Evolutionary conservation across 2,797 vertebrate genomes (phyloP), one percentile per base, ranked within the genome.

Genomic region (Dipus sagitta): DNA sequence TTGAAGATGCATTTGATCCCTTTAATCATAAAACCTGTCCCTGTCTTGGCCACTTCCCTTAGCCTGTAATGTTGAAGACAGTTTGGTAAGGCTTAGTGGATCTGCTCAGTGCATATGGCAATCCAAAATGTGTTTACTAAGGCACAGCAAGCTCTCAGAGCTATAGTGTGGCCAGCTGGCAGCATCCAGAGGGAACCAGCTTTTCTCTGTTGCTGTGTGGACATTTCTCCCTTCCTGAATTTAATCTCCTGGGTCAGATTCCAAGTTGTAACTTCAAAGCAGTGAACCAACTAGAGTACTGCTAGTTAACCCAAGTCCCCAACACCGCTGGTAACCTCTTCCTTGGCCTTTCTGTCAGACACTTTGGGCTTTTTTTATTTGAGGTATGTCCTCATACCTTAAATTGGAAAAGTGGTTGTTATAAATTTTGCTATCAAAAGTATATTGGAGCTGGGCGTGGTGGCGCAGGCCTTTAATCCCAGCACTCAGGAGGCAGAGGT

Each of bases 211-310:
- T 94, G 85, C 64, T 79, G 20, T 30, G 17, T 83, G 68, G 86
- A 91, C 24, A 75, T 86, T 64, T 86, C 80, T 96, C 20, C 62
- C 52, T 94, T 84, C 65, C 83, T 83, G 67, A 88, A 76, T 90
- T 88, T 90, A 90, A 83, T 92, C 87, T 94, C 64, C 88, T 79
- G 28, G 67, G 68, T 93, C 84, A 77, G 54, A 92, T 86, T 93
- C 80, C 72, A 90, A 93, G 58, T 70, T 92, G 54, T 70, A 86
- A 64, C 54, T 87, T 94, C 86, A 94, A 92, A 95, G 76, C 68
- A 94, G 18, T 60, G 91, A 88, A 72, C 76, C 76, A 93, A 12
- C 62, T 90, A 54, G 42, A 91, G 42, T 58, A 58, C 34, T 17
- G 9, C 60, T 86, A 77, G 74, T 76, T 85, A 58, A 88, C 30